A percentile compares a stretch with the other conserved stretches of the same genome.
phyloP scores from a whole-genome alignment of 2,797 vertebrate species.

The Xenops minutus region DNA sequence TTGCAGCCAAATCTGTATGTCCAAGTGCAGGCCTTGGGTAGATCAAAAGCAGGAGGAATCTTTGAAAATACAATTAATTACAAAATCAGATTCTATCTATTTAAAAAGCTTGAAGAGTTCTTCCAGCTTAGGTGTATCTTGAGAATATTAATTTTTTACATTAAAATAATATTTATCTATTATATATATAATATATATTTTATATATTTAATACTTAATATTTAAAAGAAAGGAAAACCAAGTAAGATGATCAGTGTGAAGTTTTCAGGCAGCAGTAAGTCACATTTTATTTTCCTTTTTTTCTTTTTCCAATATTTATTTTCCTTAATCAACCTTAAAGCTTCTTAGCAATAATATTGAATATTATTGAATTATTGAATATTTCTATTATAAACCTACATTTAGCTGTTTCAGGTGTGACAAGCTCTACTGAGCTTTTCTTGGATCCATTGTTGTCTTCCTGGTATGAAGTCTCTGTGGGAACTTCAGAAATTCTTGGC shows the following conservation, averaged over 20 bases:
- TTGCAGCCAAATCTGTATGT: background rate
- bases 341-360: background rate
- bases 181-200: too few species aligned
- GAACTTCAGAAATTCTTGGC: conserved; percentile 8
- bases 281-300: background rate
- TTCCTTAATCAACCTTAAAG: background rate
- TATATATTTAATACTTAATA: too few species aligned
- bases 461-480: background rate
- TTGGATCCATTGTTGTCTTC: background rate
- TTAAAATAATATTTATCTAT: background rate
- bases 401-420: background rate
- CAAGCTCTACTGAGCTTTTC: background rate
- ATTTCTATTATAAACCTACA: background rate
- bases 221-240: conserved; percentile 12
- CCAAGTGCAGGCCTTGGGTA: background rate
- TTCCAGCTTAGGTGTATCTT: conserved; percentile 30
- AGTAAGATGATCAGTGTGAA: background rate
- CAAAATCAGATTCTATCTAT: conserved; percentile 42
- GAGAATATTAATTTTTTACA: conserved; percentile 32
- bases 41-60: background rate
- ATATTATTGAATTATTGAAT: too few species aligned
- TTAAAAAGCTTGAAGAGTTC: conserved; percentile 38
- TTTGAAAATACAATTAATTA: background rate
- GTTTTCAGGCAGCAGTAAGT: background rate
- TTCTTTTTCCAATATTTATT: background rate